Percentiles rank a stretch among this genome's conserved stretches.
These are phyloP conservation scores for Drosophila helvetica DNA, from an alignment of 2,888 invertebrate genomes.

Conservation along the genomic window DNA sequence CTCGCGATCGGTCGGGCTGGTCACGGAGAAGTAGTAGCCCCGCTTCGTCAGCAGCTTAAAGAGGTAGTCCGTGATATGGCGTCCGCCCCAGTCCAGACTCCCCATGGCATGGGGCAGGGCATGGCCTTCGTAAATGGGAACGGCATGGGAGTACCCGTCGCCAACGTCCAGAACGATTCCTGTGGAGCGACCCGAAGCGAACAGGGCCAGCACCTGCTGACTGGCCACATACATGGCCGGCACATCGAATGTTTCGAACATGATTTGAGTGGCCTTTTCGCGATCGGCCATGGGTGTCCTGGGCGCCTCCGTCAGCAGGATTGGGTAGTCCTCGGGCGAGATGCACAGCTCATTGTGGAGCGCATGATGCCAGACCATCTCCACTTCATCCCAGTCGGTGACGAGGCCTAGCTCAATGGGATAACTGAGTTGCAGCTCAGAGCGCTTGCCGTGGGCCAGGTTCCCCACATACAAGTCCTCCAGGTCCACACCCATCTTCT, in stretches of 20 bases:
- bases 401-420: slow-evolving; percentile 99
- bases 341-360: slow-evolving; percentile 99
- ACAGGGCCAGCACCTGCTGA: slow-evolving; percentile 95
- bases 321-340: slow-evolving; percentile 96
- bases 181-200: slow-evolving; percentile 97
- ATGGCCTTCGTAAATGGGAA: slow-evolving; percentile 97
- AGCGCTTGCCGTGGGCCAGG: slow-evolving; percentile 92
- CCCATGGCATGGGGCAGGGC: slow-evolving; percentile 96
- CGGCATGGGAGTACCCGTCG: slow-evolving; percentile 97
- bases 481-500: slow-evolving; percentile 97
- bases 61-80: slow-evolving; percentile 95
- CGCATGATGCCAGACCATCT: slow-evolving; percentile 99
- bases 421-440: slow-evolving; percentile 97
- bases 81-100: slow-evolving; percentile 95
- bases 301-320: slow-evolving; percentile 93
- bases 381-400: slow-evolving; percentile 99
- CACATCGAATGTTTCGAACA: slow-evolving; percentile 96
- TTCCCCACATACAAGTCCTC: slow-evolving; percentile 94
- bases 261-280: slow-evolving; percentile 96
- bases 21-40: slow-evolving; percentile 91
- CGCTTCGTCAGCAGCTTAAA: slow-evolving; percentile 97
- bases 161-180: slow-evolving; percentile 98
- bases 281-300: slow-evolving; percentile 94
- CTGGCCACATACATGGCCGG: slow-evolving; percentile 97
- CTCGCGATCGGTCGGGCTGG: slow-evolving; percentile 95